Evolutionary conservation across 2,888 invertebrate species (phyloP).

Genomic region (Diadromus collaris): DNA sequence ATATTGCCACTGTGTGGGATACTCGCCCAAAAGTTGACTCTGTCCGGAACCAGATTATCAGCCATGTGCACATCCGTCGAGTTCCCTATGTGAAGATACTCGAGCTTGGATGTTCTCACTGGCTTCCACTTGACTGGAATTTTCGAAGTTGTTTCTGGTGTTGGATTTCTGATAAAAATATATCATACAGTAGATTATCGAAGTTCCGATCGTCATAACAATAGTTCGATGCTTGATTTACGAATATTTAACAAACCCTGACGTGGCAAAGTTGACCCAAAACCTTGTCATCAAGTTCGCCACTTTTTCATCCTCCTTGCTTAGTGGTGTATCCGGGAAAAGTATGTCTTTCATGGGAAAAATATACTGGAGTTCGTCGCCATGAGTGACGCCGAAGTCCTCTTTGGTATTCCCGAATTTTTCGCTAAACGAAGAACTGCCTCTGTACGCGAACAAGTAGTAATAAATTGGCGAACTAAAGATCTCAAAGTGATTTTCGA

Average conservation of each 20-base stretch:
- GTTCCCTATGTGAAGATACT: slow-evolving; percentile 82
- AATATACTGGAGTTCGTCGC: slow-evolving; percentile 91
- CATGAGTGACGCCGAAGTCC: slow-evolving; percentile 90
- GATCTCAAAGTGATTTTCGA: slow-evolving; percentile 81
- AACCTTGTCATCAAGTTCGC: slow-evolving; percentile 84
- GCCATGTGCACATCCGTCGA: slow-evolving; percentile 81
- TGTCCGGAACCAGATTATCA: slow-evolving; percentile 81
- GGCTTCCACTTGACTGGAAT: slow-evolving; percentile 83
- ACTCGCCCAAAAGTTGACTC: slow-evolving; percentile 85
- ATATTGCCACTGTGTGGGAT: slow-evolving; percentile 71
- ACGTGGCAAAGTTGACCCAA: slow-evolving; percentile 90
- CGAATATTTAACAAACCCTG: slow-evolving; percentile 81
- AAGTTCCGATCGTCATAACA: neutral
- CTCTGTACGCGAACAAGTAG: slow-evolving; percentile 86
- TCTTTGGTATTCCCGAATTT: slow-evolving; percentile 85
- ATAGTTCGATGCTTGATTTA: neutral
- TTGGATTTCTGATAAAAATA: slow-evolving; percentile 84
- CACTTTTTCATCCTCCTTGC: slow-evolving; percentile 83
- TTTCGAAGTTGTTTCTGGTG: slow-evolving; percentile 80
- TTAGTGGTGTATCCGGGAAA: slow-evolving; percentile 83
- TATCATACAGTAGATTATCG: neutral
- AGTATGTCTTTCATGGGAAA: slow-evolving; percentile 85
- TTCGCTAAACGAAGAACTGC: slow-evolving; percentile 86
- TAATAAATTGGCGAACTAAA: slow-evolving; percentile 83
- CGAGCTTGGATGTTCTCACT: slow-evolving; percentile 80